Evolutionary conservation across 1,140 invertebrate genomes (phyloP).

Genomic region (Macrobrachium rosenbergii): DNA sequence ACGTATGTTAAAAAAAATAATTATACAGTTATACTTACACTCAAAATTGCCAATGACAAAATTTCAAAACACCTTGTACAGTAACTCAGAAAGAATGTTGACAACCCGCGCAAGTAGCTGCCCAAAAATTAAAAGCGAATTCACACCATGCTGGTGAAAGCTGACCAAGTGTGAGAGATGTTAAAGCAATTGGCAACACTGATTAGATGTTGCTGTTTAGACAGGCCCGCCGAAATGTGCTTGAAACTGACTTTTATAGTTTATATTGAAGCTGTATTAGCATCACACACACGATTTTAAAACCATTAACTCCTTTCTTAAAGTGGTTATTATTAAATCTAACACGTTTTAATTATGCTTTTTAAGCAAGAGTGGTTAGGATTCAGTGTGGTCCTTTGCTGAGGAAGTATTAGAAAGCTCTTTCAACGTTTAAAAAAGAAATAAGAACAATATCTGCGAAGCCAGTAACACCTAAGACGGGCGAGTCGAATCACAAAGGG

Average conservation of each 20-base stretch:
- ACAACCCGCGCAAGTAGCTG: too few relatives aligned
- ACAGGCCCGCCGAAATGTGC: constrained; percentile 40
- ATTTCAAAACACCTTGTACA: too few relatives aligned
- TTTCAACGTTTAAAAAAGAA: neutral
- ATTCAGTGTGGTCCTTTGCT: too few relatives aligned
- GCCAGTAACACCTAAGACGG: constrained; percentile 12
- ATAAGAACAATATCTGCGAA: neutral
- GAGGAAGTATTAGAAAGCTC: too few relatives aligned
- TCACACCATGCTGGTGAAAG: too few relatives aligned
- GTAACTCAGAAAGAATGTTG: too few relatives aligned
- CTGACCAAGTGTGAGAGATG: neutral
- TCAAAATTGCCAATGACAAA: too few relatives aligned
- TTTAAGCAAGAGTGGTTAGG: neutral
- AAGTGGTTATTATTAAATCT: neutral
- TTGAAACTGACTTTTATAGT: neutral
- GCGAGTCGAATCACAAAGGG: constrained; percentile 18
- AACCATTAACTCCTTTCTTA: neutral
- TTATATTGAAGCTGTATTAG: too few relatives aligned
- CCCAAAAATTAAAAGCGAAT: too few relatives aligned
- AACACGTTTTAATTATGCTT: neutral
- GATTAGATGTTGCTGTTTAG: constrained; percentile 26
- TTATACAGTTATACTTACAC: too few relatives aligned
- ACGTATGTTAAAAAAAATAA: too few relatives aligned
- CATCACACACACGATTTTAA: too few relatives aligned
- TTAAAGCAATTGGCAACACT: constrained; percentile 40